These are phyloP conservation scores for Crocuta crocuta DNA, from an alignment of 2,113 vertebrate species.

Conservation along the genomic window DNA sequence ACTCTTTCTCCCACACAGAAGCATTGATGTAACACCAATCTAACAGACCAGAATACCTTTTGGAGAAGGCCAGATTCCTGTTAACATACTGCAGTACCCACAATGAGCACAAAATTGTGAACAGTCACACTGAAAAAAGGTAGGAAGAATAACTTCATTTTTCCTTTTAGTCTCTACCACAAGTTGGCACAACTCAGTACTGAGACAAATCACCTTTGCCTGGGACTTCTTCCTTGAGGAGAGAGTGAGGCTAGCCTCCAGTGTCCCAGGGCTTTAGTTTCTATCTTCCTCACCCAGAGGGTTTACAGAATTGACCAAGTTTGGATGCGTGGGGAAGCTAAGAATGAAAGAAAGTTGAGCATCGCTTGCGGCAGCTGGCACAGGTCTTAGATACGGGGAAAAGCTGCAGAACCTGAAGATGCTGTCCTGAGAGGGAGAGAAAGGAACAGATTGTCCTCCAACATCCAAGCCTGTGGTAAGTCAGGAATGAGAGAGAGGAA, in stretches of 20 bases:
- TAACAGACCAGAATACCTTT: neutral
- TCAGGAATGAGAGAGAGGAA: neutral
- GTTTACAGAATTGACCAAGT: neutral
- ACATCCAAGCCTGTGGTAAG: neutral
- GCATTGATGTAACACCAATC: neutral
- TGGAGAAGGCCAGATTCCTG: neutral
- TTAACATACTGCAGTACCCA: neutral
- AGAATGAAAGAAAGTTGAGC: neutral
- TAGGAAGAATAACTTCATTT: neutral
- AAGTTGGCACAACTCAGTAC: neutral
- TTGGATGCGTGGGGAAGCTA: neutral
- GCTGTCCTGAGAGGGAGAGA: neutral
- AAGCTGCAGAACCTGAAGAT: neutral
- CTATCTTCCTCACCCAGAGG: neutral
- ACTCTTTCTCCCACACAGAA: neutral
- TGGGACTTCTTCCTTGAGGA: neutral
- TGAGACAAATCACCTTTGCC: neutral
- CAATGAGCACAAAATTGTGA: neutral
- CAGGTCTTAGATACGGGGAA: neutral
- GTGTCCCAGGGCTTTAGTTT: neutral
- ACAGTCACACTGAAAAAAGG: neutral
- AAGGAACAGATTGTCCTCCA: neutral
- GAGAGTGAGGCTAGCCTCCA: neutral
- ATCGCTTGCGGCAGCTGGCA: neutral
- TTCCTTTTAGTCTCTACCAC: neutral